Conservation (phyloP, 2,888 invertebrate species). For the Phorcus lineatus region DNA sequence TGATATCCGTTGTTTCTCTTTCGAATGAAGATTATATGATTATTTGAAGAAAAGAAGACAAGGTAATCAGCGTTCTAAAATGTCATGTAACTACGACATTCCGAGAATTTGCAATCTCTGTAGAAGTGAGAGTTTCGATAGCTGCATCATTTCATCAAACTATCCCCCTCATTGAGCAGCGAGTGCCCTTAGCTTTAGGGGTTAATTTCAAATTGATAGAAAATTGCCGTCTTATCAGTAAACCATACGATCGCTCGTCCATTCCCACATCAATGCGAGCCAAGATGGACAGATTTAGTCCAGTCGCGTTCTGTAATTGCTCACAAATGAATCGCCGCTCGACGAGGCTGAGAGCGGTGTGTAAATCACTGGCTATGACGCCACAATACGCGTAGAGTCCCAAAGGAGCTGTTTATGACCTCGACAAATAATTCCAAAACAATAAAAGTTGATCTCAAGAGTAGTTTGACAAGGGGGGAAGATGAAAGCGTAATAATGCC, state of each 20-base stretch:
- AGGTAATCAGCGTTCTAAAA: too few species aligned
- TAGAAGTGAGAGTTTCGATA: too few species aligned
- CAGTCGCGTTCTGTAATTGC: slow-evolving; percentile 1
- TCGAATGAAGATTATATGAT: too few species aligned
- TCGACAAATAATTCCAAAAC: slow-evolving; percentile 23
- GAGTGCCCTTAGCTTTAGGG: not conserved
- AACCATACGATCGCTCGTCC: not conserved
- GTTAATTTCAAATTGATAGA: slow-evolving; percentile 14
- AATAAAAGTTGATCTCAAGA: slow-evolving; percentile 17
- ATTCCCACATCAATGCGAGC: slow-evolving; percentile 4
- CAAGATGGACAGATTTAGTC: slow-evolving; percentile 16
- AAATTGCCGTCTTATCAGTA: not conserved
- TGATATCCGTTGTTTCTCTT: too few species aligned
- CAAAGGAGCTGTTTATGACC: slow-evolving; percentile 1
- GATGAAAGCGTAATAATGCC: slow-evolving; percentile 13
- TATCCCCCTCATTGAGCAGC: not conserved
- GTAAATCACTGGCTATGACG: slow-evolving; percentile 3
- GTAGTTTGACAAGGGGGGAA: slow-evolving; percentile 1
- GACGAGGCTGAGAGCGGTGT: not conserved
- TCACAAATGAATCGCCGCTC: slow-evolving; percentile 6
- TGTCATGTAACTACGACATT: too few species aligned
- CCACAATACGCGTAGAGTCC: not conserved
- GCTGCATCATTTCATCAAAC: not conserved
- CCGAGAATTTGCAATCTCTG: too few species aligned
- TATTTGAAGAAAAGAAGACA: too few species aligned